phyloP scores from a whole-genome alignment of 2,797 vertebrate genomes.

The Lacerta agilis region DNA sequence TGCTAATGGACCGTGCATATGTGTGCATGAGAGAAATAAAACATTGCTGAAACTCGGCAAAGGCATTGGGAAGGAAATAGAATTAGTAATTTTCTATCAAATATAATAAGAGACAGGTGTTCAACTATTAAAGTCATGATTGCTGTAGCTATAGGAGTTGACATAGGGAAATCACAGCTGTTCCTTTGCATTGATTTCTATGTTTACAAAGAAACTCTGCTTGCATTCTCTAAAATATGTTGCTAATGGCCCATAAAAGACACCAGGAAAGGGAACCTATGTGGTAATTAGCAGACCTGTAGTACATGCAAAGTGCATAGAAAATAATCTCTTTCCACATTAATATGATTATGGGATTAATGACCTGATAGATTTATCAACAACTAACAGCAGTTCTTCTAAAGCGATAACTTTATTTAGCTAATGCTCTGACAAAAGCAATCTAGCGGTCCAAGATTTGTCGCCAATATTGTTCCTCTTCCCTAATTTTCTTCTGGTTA shows the following conservation, averaged over 20 bases:
- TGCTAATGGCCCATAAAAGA: slow-evolving; percentile 42
- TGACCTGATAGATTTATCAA: slow-evolving; percentile 27
- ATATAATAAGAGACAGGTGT: slow-evolving; percentile 74
- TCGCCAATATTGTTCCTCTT: too few species aligned
- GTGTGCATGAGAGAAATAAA: slow-evolving; percentile 61
- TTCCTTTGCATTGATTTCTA: slow-evolving; percentile 50
- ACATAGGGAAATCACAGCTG: slow-evolving; percentile 66
- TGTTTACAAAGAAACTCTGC: slow-evolving; percentile 53
- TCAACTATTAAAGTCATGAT: slow-evolving; percentile 63
- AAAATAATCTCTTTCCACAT: slow-evolving; percentile 43
- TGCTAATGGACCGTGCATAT: slow-evolving; percentile 67
- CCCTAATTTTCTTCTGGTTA: too few species aligned
- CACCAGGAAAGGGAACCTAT: slow-evolving; percentile 31
- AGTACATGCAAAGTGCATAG: slow-evolving; percentile 41
- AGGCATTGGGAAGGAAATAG: slow-evolving; percentile 51
- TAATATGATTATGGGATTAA: slow-evolving; percentile 24
- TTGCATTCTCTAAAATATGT: slow-evolving; percentile 49
- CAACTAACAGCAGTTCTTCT: neutral
- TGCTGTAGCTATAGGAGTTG: slow-evolving; percentile 59
- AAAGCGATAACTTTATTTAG: neutral
- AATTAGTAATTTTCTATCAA: slow-evolving; percentile 63
- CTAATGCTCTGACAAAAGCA: neutral
- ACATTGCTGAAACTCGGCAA: slow-evolving; percentile 46
- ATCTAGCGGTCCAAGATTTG: too few species aligned
- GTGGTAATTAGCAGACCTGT: slow-evolving; percentile 47